Evolutionary conservation across 1,140 invertebrate genomes (phyloP).

Genomic region (Drosophila grimshawi): DNA sequence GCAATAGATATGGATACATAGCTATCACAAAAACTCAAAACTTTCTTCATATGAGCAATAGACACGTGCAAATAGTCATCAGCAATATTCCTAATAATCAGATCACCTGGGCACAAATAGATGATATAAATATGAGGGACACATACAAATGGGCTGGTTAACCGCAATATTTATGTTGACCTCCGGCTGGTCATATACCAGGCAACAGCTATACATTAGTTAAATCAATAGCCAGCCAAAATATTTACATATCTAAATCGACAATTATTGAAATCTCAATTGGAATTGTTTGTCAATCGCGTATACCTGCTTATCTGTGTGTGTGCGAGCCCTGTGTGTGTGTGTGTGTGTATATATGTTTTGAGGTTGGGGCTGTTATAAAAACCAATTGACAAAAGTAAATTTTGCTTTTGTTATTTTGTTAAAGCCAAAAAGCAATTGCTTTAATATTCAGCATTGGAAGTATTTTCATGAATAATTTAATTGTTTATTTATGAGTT

Average conservation of each 20-base stretch:
- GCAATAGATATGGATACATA: neutral
- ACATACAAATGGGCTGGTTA: constrained; percentile 34
- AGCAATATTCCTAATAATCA: constrained; percentile 21
- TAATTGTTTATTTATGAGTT: neutral
- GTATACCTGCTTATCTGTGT: constrained; percentile 26
- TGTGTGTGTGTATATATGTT: neutral
- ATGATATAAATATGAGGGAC: constrained; percentile 12
- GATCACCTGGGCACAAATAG: constrained; percentile 51
- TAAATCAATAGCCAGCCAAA: constrained; percentile 71
- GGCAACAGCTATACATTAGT: constrained; percentile 62
- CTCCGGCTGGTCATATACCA: constrained; percentile 2
- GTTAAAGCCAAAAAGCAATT: constrained; percentile 31
- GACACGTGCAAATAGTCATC: constrained; percentile 4
- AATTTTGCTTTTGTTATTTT: constrained; percentile 11
- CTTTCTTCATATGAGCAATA: neutral
- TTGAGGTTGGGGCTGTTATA: constrained; percentile 6
- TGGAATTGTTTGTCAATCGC: constrained; percentile 73
- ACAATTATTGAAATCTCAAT: constrained; percentile 83
- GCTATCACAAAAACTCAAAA: neutral
- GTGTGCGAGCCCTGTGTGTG: neutral
- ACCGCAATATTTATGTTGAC: constrained; percentile 52
- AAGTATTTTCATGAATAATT: neutral
- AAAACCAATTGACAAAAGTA: constrained; percentile 31
- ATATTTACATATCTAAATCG: constrained; percentile 83
- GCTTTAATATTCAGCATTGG: constrained; percentile 16